Base-by-base conservation (phyloP, 2,888 invertebrate species). In the Eueremaeus valkanovi region DNA sequence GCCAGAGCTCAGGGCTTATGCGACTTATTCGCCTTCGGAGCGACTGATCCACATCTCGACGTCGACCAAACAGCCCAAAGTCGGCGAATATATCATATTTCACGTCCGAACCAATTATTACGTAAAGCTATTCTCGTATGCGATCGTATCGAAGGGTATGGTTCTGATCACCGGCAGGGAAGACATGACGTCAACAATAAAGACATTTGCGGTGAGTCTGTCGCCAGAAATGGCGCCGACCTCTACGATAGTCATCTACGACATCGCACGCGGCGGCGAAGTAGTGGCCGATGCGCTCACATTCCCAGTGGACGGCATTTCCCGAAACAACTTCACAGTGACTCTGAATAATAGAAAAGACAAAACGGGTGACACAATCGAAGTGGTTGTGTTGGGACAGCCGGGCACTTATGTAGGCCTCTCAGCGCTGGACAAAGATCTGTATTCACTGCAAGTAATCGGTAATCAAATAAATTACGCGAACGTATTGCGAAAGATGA, bases 271-370 rank as follows among this genome's bases (percentile, higher is more conserved):
- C 70, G 89, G 90, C 80, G 94, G 92, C 0, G 91, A 91, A 81
- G 90, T 96, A 72, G 88, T 95, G 0, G 92, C 92, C 0, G 97
- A 97, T 85, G 92, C 93, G 76, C 86, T 97, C 76, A 95, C 95
- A n/a, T 95, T 96, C 86, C 94, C 95, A 0, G 95, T 97, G 33
- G 94, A 96, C 84, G 95, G 95, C 77, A 93, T 96, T 79, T 92
- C 94, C 0, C 85, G 93, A 77, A 95, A 97, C 83, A 93, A 95
- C 82, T 83, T 85, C n/a, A 81, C 81, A 29, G 80, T 85, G 0
- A 78, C 79, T 5, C 80, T 96, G 77, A 96, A 96, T 84, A 93
- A 94, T 83, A 90, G 92, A 78, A 97, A 96, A 84, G 94, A 94
- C 74, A 89, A 95, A 78, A 94, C 93, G 0, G 94, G 95, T 31